Percentiles rank a stretch among this genome's conserved stretches.
Conservation (phyloP, 1,140 invertebrate species). For the Andricus grossulariae region DNA sequence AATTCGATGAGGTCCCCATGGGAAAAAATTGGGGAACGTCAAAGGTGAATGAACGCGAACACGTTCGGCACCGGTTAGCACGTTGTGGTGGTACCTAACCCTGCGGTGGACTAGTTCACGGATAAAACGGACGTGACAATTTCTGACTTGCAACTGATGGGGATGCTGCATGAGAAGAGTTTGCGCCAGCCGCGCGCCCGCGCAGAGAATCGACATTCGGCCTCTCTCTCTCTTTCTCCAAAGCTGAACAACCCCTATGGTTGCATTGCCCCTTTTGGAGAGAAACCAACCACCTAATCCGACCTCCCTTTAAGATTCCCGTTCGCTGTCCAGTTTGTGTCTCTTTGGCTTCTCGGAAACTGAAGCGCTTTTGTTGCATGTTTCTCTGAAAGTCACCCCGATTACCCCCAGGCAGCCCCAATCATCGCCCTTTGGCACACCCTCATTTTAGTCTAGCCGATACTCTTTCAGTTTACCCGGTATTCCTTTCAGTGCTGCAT, state of each 20-base stretch:
- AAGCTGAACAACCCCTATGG: slow-evolving; percentile 49
- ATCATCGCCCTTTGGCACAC: slow-evolving; percentile 10
- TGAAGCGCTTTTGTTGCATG: slow-evolving; percentile 45
- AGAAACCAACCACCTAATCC: slow-evolving; percentile 44
- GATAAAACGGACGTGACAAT: slow-evolving; percentile 66
- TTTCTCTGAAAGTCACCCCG: slow-evolving; percentile 22
- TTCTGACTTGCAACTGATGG: slow-evolving; percentile 72
- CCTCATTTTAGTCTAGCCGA: too few relatives aligned
- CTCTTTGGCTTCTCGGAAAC: slow-evolving; percentile 42
- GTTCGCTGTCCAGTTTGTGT: slow-evolving; percentile 23
- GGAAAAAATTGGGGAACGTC: too few relatives aligned
- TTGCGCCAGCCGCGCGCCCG: slow-evolving; percentile 69
- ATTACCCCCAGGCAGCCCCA: not conserved
- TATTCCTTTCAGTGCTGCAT: slow-evolving; percentile 64
- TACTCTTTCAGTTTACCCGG: slow-evolving; percentile 48
- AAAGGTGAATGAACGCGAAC: not conserved
- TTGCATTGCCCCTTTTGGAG: slow-evolving; percentile 39
- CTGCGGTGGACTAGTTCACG: slow-evolving; percentile 38
- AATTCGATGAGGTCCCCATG: too few relatives aligned
- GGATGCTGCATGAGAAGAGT: slow-evolving; percentile 71
- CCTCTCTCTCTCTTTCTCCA: slow-evolving; percentile 33
- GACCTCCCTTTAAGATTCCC: slow-evolving; percentile 45
- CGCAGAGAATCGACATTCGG: slow-evolving; percentile 62
- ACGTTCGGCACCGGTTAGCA: not conserved
- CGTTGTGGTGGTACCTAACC: not conserved